phyloP scores from a whole-genome alignment of 2,113 vertebrate species.

The Taurulus bubalis region DNA sequence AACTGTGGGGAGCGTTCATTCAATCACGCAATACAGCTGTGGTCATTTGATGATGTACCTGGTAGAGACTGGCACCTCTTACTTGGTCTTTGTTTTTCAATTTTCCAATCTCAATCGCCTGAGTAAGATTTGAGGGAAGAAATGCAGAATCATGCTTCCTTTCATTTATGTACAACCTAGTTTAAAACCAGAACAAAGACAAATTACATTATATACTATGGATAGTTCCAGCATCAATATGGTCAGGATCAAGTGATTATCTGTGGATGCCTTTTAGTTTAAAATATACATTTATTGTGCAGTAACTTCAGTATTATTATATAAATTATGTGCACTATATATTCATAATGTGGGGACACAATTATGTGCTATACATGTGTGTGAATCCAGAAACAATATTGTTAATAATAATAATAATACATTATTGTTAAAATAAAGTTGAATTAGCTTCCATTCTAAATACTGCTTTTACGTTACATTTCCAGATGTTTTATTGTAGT shows the following conservation, averaged over 20 bases:
- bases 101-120: background rate
- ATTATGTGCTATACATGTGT: background rate
- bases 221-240: background rate
- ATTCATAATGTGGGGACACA: constrained; percentile 8
- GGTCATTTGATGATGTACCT: background rate
- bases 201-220: background rate
- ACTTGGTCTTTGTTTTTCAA: background rate
- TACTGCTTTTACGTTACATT: background rate
- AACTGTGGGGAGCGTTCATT: background rate
- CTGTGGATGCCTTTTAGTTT: background rate
- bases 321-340: background rate
- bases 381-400: background rate
- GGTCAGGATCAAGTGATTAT: background rate
- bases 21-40: background rate
- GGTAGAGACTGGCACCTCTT: background rate
- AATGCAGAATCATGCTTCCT: constrained; percentile 1
- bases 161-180: background rate
- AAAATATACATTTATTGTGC: background rate
- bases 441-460: background rate
- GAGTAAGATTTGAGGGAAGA: background rate
- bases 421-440: background rate
- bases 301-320: background rate
- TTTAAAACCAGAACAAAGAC: background rate
- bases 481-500: too few species aligned
- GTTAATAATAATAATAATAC: too few species aligned